phyloP scores from a whole-genome alignment of 2,113 vertebrate species.

The Myiozetetes cayanensis region DNA sequence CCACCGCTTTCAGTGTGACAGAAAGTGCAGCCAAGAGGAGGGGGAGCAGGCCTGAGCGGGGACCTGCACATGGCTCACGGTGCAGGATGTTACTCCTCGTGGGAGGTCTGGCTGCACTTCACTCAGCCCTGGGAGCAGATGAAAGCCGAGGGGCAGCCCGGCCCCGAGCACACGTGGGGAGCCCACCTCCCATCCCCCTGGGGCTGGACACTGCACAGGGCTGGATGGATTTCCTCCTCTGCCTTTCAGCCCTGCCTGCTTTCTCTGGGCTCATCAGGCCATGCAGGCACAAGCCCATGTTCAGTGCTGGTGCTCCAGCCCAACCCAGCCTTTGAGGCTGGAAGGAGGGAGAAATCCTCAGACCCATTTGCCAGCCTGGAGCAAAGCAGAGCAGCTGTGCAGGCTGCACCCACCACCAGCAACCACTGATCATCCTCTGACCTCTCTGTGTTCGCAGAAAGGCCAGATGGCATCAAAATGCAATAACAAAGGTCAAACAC shows the following conservation, averaged over 20 bases:
- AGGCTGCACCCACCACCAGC: background rate
- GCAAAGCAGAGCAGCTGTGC: background rate
- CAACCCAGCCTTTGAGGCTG: background rate
- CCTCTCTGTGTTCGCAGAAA: background rate
- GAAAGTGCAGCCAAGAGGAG: background rate
- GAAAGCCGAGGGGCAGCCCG: background rate
- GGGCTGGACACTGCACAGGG: background rate
- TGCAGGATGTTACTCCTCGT: background rate
- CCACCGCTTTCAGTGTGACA: too few relatives aligned
- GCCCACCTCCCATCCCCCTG: background rate
- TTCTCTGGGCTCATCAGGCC: background rate
- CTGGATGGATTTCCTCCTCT: background rate
- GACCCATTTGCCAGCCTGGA: accelerated
- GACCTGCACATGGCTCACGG: accelerated
- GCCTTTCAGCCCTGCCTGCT: background rate
- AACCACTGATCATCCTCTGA: background rate
- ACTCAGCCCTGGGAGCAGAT: background rate
- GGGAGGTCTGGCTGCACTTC: background rate
- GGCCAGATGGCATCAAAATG: background rate
- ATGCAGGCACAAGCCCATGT: accelerated
- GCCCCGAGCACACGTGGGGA: background rate
- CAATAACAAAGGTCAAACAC: accelerated
- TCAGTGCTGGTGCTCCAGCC: background rate
- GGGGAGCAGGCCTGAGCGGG: background rate
- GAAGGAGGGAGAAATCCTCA: background rate